Evolutionary conservation across 2,113 vertebrate genomes (phyloP).

Genomic region (Grammomys dolichurus): DNA sequence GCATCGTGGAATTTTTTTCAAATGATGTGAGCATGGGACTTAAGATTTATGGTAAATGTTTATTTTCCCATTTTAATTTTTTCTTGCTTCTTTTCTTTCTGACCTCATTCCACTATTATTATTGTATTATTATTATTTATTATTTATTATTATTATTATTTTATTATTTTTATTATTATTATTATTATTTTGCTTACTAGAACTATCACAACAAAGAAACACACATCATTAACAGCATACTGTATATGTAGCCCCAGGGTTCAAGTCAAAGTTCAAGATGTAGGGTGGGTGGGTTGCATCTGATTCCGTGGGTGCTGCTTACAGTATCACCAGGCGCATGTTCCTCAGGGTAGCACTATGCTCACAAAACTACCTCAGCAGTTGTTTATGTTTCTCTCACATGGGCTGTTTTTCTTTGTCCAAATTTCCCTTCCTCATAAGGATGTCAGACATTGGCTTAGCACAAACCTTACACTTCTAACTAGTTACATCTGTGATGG

Average conservation of each 20-base stretch:
- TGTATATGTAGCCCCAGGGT: background rate
- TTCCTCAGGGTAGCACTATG: background rate
- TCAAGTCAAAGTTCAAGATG: background rate
- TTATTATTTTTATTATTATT: no score
- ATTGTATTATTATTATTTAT: background rate
- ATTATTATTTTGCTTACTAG: background rate
- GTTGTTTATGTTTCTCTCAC: background rate
- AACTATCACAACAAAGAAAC: background rate
- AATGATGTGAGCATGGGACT: background rate
- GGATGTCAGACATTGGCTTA: background rate
- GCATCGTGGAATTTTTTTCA: background rate
- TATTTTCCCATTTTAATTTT: background rate
- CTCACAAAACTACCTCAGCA: background rate
- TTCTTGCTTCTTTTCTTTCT: background rate
- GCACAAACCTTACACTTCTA: background rate
- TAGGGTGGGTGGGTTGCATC: background rate
- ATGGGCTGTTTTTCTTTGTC: background rate
- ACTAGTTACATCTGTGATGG: background rate
- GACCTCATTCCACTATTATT: background rate
- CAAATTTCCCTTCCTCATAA: background rate
- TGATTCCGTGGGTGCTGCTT: background rate
- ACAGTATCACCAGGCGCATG: background rate
- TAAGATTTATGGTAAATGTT: background rate
- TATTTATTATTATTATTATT: no score
- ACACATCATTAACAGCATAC: background rate